Base-by-base conservation (phyloP, 2,113 vertebrate genomes). In the Saguinus imperator region DNA sequence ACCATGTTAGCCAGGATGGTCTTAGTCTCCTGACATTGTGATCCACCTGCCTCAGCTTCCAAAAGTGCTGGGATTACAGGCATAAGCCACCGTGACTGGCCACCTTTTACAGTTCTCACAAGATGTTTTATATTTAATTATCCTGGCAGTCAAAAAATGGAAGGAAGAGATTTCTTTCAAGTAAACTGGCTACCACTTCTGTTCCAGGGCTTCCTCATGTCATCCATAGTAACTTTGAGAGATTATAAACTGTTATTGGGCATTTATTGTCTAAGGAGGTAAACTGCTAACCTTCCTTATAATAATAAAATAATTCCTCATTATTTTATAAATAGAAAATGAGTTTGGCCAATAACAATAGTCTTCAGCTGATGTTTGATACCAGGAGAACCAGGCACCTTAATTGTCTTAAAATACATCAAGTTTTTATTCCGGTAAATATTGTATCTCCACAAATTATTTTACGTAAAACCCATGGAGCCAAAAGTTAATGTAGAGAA, bases 81-180 rank as follows among this genome's bases (percentile, higher is more conserved):
- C 52, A 52, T 52, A 16, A 52, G 52, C 52, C 52, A 52, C 16
- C 5, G 0, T 52, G 52, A 52, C 52, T 52, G 16, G 52, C 52
- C 52, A 64, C 8, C 1, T 18, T 89, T 79, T 66, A 2, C 1
- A 68, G 7, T 35, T 68, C 16, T 25, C 50, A 84, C 21, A 57
- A 50, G 29, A 91, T 68, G 2, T 58, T 48, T 84, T 48, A 87
- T 11, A 87, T 29, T 45, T 89, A 83, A 83, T 85, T 92, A 57
- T 9, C 9, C 25, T 87, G 48, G 20, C 5, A 52, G 25, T 55
- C 21, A 83, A 64, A 95, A 94, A 92, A 77, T 43, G 16, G 80
- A 86, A 81, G n/a, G 87, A 68, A 45, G 14, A 87, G 50, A 87
- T 58, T 81, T 96, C 14, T 90, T 87, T 83, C 43, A 72, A 68